Evolutionary conservation across 1,140 invertebrate species (phyloP).

Genomic region (Bombus superbus): DNA sequence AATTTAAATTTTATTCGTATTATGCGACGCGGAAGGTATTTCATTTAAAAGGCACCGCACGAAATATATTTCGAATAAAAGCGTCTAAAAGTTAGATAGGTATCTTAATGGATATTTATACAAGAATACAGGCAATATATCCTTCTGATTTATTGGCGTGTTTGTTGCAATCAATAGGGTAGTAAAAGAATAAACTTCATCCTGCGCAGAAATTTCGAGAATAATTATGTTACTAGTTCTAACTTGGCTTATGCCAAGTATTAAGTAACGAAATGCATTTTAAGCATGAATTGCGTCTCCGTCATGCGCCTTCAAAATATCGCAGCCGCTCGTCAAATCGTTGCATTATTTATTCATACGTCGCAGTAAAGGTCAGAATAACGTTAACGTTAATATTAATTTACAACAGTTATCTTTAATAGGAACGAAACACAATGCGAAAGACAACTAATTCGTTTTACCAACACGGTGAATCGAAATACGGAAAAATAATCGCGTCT

Average conservation of each 20-base stretch:
- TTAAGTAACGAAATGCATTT: conserved; percentile 14
- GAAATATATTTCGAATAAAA: not conserved
- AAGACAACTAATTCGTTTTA: not conserved
- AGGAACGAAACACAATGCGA: not conserved
- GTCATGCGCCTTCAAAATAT: conserved; percentile 2
- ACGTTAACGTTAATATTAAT: not conserved
- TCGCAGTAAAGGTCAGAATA: not conserved
- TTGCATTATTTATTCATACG: not conserved
- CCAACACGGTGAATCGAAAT: not conserved
- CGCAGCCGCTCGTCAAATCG: not conserved
- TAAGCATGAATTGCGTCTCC: conserved; percentile 4
- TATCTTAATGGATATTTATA: not conserved
- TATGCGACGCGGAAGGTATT: not conserved
- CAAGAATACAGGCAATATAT: not conserved
- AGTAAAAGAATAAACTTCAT: not conserved
- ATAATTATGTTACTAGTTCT: not conserved
- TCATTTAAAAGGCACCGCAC: not conserved
- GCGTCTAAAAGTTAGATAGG: not conserved
- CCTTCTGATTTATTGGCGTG: not conserved
- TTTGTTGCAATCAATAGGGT: not conserved
- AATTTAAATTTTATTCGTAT: not conserved
- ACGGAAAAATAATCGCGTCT: not conserved
- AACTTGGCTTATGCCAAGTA: conserved; percentile 5
- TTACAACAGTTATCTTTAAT: not conserved
- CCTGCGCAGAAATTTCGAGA: not conserved